Evolutionary conservation across 2,797 vertebrate species (phyloP).

Genomic region (Alectoris magna): DNA sequence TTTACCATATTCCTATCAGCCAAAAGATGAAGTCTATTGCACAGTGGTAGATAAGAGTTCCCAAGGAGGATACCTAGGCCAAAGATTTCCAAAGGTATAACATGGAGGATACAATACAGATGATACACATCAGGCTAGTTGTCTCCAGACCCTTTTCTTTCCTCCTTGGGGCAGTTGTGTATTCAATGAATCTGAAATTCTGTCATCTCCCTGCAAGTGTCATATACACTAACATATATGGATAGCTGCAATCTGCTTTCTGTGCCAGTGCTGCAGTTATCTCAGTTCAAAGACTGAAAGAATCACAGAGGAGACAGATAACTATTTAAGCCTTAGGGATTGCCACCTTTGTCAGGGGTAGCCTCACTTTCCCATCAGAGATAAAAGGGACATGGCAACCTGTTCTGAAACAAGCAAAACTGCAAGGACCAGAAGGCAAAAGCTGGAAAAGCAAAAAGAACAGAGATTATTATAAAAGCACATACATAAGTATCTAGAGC

Average conservation of each 20-base stretch:
- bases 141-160: conserved; percentile 21
- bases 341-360: conserved; percentile 28
- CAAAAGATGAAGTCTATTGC: conserved; percentile 2
- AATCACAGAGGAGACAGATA: conserved; percentile 55
- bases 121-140: conserved; percentile 52
- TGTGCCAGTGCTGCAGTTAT: conserved; percentile 26
- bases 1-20: conserved; percentile 28
- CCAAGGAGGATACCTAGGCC: neutral
- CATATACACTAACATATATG: neutral
- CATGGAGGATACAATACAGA: conserved; percentile 7
- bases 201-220: neutral
- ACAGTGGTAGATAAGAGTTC: neutral
- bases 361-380: conserved; percentile 33
- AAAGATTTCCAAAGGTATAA: conserved; percentile 29
- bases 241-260: conserved; percentile 37
- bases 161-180: neutral
- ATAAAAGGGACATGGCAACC: conserved; percentile 17
- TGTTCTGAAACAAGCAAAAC: conserved; percentile 29
- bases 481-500: neutral
- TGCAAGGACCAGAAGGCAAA: neutral
- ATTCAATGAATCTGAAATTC: conserved; percentile 49
- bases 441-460: neutral
- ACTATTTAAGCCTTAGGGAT: conserved; percentile 58
- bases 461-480: neutral
- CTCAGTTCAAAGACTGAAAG: conserved; percentile 46